Base-by-base conservation (phyloP, 2,888 invertebrate species). In the Drosophila kanekoi region DNA sequence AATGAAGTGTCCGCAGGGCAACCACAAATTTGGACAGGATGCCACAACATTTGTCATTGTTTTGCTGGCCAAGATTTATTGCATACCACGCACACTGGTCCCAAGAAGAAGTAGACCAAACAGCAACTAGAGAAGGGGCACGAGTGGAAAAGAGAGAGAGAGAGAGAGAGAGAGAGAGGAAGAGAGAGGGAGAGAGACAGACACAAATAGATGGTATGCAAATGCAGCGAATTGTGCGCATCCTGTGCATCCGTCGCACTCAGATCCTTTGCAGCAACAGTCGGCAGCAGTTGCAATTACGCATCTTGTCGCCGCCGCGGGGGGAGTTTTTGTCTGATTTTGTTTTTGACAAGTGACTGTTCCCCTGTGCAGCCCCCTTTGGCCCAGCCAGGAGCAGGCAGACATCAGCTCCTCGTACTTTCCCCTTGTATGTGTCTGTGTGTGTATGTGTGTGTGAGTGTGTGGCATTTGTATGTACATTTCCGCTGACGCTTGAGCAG, bases 291-390 rank as follows among this genome's bases (percentile, higher is more conserved):
- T 78, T 77, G 82, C 89, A 87, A 89, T 87, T 87, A 89, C 86
- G 87, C 79, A 90, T 85, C 89, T 79, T 90, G 89, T 78, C 81
- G 87, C 68, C 70, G 79, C 71, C 76, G 72, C 68, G 72, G 45
- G 61, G 70, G 79, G 70, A 70, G 71, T 70, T 87, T 86, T 78
- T 82, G 72, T 81, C 87, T 87, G 89, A 84, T 89, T 84, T 89
- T 84, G 89, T 89, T 90, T 87, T 87, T 90, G 90, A 87, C 90
- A 87, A 87, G 88, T 79, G 77, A 82, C 62, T 77, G 67, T 66
- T 44, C 57, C 75, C 59, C 68, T 41, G 40, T 43, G 75, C 74
- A 49, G 23, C 52, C 52, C 52, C 41, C 43, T 47, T 11, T 14
- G 14, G 11, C 23, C 35, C 54, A 41, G 38, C 37, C 18, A 18